Evolutionary conservation across 92 coral and sea anemone genomes (phyloP).

Genomic region (Blastomussa wellsi): DNA sequence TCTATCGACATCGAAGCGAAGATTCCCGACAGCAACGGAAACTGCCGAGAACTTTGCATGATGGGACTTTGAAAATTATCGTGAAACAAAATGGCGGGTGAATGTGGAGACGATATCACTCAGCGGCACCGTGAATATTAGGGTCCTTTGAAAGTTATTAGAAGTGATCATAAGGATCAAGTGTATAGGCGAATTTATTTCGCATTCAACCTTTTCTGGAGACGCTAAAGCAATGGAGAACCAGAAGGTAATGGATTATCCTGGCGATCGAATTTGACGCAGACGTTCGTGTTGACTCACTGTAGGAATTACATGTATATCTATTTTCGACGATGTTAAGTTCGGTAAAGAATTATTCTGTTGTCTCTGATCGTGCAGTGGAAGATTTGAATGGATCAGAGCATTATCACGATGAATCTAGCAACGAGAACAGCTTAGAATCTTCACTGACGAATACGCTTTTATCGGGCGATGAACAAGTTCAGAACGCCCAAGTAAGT

Average conservation of each 20-base stretch:
- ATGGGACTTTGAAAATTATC: slow-evolving; percentile 4
- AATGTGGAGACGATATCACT: slow-evolving; percentile 12
- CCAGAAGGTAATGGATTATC: background rate
- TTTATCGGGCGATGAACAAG: background rate
- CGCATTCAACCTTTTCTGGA: background rate
- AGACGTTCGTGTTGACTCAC: background rate
- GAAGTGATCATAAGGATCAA: background rate
- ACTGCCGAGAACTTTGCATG: slow-evolving; percentile 22
- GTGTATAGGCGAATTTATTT: background rate
- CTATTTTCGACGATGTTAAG: slow-evolving; percentile 26
- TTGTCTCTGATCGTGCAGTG: slow-evolving; percentile 7
- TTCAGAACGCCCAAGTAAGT: slow-evolving; percentile 7
- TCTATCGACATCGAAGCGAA: slow-evolving; percentile 1
- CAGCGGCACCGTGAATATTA: background rate
- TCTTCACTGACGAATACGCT: slow-evolving; percentile 8
- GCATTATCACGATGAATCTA: slow-evolving; percentile 11
- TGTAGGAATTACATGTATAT: slow-evolving; percentile 37
- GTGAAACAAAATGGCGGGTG: slow-evolving; percentile 31
- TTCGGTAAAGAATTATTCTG: slow-evolving; percentile 25
- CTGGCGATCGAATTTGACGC: background rate
- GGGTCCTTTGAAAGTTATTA: background rate
- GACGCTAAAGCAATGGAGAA: background rate
- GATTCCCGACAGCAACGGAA: slow-evolving; percentile 4
- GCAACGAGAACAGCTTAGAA: background rate
- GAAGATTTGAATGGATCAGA: slow-evolving; percentile 31